phyloP scores from a whole-genome alignment of 2,888 invertebrate genomes.

The Branchipolynoe longqiensis region DNA sequence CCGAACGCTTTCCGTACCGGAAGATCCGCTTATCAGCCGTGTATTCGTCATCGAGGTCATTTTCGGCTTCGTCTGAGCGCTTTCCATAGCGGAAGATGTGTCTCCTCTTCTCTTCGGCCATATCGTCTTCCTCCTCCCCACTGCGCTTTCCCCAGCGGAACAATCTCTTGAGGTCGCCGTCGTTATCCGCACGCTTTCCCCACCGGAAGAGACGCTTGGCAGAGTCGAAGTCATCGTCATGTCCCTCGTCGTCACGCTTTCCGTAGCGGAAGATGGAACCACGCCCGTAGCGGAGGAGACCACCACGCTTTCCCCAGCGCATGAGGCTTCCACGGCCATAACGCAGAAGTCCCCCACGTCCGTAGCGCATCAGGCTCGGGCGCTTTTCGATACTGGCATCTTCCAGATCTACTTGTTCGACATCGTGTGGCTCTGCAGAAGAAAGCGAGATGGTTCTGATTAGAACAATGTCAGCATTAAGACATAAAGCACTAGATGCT shows the following conservation, averaged over 20 bases:
- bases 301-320: conserved; percentile 70
- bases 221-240: conserved; percentile 28
- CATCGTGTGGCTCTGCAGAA: no score
- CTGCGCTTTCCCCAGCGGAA: conserved; percentile 55
- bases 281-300: conserved; percentile 68
- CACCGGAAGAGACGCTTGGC: conserved; percentile 47
- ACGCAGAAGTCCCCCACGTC: conserved; percentile 70
- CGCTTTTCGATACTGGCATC: conserved; percentile 63
- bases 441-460: no score
- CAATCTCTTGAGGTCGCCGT: conserved; percentile 37
- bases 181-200: conserved; percentile 48
- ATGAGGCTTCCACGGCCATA: conserved; percentile 71
- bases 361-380: conserved; percentile 71
- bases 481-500: no score
- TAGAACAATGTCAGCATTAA: no score
- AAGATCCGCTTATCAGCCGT: conserved; percentile 55
- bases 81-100: conserved; percentile 55
- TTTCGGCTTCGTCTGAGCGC: conserved; percentile 56
- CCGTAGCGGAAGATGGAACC: conserved; percentile 54
- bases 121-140: conserved; percentile 9
- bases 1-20: conserved; percentile 55
- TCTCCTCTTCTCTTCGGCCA: conserved; percentile 15
- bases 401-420: conserved; percentile 1
- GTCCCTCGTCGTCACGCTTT: conserved; percentile 47
- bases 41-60: conserved; percentile 45